phyloP scores from a whole-genome alignment of 2,113 vertebrate genomes.

The Rhineura floridana region DNA sequence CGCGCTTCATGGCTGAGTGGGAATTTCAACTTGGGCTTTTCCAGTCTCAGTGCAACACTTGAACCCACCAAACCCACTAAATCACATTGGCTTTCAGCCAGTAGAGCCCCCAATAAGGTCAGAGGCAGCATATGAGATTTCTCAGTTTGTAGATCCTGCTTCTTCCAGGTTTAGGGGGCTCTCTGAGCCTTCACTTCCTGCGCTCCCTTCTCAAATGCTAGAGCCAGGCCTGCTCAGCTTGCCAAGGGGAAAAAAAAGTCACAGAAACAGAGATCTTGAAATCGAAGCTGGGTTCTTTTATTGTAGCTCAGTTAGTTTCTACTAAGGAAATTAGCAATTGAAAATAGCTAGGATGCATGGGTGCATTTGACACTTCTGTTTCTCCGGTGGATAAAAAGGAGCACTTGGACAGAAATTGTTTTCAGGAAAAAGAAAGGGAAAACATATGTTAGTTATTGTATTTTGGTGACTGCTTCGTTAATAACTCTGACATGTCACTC shows the following conservation, averaged over 20 bases:
- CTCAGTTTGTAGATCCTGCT: not conserved
- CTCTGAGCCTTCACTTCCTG: not conserved
- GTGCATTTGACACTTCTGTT: constrained; percentile 57
- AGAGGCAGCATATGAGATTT: not conserved
- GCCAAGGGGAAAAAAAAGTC: not conserved
- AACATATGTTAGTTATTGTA: constrained; percentile 78
- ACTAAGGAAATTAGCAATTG: not conserved
- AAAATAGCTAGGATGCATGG: constrained; percentile 42
- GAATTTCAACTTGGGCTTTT: not conserved
- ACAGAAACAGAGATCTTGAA: not conserved
- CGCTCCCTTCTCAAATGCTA: no score
- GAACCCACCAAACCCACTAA: no score
- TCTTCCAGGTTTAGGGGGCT: not conserved
- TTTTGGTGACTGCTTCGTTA: constrained; percentile 69
- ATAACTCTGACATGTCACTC: constrained; percentile 75
- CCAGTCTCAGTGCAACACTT: not conserved
- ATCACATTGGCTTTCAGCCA: no score
- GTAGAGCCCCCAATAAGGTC: not conserved
- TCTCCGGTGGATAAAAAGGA: constrained; percentile 61
- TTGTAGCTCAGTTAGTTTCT: no score
- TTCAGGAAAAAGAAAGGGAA: constrained; percentile 62
- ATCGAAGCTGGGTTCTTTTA: not conserved
- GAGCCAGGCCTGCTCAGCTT: not conserved
- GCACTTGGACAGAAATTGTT: constrained; percentile 60
- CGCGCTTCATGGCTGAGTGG: not conserved